Conservation (phyloP, 64 coral and sea anemone species). For the Exaiptasia diaphana region DNA sequence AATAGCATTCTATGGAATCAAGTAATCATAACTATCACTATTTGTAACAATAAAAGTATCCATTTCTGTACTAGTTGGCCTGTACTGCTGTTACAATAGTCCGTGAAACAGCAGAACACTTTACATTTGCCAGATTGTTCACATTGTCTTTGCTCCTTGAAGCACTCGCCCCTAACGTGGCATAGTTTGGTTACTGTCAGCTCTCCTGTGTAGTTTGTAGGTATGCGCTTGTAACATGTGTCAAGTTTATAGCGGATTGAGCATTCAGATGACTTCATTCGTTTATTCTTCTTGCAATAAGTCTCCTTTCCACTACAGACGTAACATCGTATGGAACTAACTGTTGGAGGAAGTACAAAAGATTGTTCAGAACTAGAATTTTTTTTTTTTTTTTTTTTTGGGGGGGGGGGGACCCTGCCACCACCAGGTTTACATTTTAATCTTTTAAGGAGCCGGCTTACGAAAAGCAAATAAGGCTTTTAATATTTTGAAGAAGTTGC, state of each 20-base stretch:
- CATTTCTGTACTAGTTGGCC: no score
- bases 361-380: background rate
- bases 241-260: background rate
- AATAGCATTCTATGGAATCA: no score
- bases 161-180: background rate
- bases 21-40: no score
- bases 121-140: background rate
- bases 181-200: background rate
- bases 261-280: background rate
- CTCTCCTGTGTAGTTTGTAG: background rate
- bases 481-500: no score
- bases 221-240: background rate
- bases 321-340: background rate
- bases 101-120: conserved; percentile 5
- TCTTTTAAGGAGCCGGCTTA: no score
- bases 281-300: background rate
- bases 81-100: background rate
- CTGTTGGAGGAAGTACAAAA: background rate
- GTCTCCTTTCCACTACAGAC: conserved; percentile 1
- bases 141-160: background rate
- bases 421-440: no score
- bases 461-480: no score
- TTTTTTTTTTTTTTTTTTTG: no score
- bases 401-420: no score
- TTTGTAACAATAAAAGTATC: no score